phyloP scores from a whole-genome alignment of 2,113 vertebrate species.

The Cololabis saira region DNA sequence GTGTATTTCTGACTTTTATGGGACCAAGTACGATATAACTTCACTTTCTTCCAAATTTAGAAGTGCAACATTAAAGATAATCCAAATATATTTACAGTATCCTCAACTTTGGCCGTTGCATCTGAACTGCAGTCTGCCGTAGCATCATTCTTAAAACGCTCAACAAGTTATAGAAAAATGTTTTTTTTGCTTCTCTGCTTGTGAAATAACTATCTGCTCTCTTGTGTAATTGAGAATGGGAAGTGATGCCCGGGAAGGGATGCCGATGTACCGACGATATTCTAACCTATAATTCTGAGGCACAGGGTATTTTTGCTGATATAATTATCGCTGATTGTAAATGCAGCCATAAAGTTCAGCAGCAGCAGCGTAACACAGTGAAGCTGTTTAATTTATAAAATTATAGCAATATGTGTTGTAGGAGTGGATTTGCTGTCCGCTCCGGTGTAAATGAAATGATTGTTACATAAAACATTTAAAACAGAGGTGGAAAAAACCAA shows the following conservation, averaged over 20 bases:
- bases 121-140: constrained; percentile 3
- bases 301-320: constrained; percentile 1
- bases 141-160: not conserved
- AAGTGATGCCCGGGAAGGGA: not conserved
- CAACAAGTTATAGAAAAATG: not conserved
- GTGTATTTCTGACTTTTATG: not conserved
- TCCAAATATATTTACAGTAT: not conserved
- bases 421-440: constrained; percentile 8
- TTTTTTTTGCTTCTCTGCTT: not conserved
- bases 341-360: not conserved
- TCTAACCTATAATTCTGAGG: not conserved
- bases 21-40: not conserved
- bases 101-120: not conserved
- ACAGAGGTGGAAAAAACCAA: not conserved
- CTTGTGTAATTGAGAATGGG: not conserved
- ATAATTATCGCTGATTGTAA: constrained; percentile 1
- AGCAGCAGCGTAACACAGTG: constrained; percentile 7
- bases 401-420: constrained; percentile 7
- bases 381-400: constrained; percentile 19
- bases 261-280: not conserved
- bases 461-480: constrained; percentile 13
- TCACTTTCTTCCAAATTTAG: not conserved
- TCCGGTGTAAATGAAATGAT: constrained; percentile 10
- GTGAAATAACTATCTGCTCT: constrained; percentile 10
- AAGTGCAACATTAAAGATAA: not conserved